Base-by-base conservation (phyloP, 2,888 invertebrate genomes). In the Onchidella celtica region DNA sequence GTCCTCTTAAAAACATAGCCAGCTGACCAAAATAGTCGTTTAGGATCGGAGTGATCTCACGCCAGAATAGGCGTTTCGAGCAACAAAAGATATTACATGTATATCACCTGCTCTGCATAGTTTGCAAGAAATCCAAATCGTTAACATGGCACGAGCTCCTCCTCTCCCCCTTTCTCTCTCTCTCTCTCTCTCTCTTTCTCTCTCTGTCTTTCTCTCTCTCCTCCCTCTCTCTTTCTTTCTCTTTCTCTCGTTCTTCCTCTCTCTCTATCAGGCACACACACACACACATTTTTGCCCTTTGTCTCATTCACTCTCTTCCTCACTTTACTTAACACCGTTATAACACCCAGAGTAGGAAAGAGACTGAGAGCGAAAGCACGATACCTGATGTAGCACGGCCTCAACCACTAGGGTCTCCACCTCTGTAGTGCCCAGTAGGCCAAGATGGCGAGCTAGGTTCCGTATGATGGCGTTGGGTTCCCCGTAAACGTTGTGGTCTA, bases 401-500 rank as follows among this genome's bases (percentile, higher is more conserved):
- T 81, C 81, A 0, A 65, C 81, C 24, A 75, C 75, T 11, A 81
- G 59, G 3, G 61, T 59, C 40, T 81, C 81, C 11, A 29, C n/a
- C 40, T 74, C 75, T 17, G 29, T 61, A 2, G 3, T 40, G 17
- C 81, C 81, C n/a, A 81, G 75, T 21, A 81, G 74, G 1, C 68
- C 34, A 0, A 81, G 40, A 32, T 74, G 69, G 9, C 66, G 11
- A 47, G 81, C 81, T n/a, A 81, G 57, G n/a, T 75, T 68, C 24
- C 81, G 57, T 14, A 72, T 59, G 24, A 80, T 80, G 21, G 73
- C 73, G 21, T 40, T 66, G 3, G 73, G 65, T 40, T 80, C 79
- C 2, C 79, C 79, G 55, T 80, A 80, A 1, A 80, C 73, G 34
- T 73, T 80, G 69, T 81, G 81, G 68, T 81, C 81, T 47, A 81